Evolutionary conservation across 2,797 vertebrate genomes (phyloP).

Genomic region (Lepidocolaptes lacrymiger): DNA sequence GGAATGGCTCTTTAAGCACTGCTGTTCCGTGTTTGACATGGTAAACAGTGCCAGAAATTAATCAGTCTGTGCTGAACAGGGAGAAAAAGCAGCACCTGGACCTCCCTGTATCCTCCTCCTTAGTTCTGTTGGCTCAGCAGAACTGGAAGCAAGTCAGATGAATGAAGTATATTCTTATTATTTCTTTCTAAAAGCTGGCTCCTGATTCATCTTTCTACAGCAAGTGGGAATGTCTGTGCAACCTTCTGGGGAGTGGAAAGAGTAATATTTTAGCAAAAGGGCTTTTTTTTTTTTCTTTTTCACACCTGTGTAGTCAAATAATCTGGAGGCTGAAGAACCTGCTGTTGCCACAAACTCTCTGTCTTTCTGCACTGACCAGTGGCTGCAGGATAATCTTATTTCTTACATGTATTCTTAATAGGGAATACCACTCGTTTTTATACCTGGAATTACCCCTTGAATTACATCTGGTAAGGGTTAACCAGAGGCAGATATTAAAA

Average conservation of each 20-base stretch:
- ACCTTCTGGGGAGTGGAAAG: background rate
- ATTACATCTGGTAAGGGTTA: background rate
- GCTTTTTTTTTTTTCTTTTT: background rate
- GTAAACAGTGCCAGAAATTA: background rate
- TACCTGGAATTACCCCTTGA: background rate
- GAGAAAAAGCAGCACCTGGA: background rate
- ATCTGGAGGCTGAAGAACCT: background rate
- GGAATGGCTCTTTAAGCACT: background rate
- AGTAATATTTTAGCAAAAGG: background rate
- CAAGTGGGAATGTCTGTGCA: background rate
- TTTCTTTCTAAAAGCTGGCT: background rate
- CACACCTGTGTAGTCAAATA: background rate
- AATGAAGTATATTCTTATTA: background rate
- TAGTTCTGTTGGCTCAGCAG: background rate
- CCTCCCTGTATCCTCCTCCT: background rate
- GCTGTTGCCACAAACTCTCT: background rate
- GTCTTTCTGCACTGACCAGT: background rate
- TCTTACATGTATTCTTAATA: background rate
- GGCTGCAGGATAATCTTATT: background rate
- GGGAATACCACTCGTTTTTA: background rate
- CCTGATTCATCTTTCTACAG: background rate
- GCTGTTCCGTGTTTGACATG: background rate
- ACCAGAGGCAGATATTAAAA: background rate
- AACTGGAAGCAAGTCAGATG: background rate
- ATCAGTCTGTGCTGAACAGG: background rate